Percentiles rank a stretch among this genome's conserved stretches.
phyloP scores from a whole-genome alignment of 92 coral and sea anemone genomes.

The Epizoanthus rinbou region DNA sequence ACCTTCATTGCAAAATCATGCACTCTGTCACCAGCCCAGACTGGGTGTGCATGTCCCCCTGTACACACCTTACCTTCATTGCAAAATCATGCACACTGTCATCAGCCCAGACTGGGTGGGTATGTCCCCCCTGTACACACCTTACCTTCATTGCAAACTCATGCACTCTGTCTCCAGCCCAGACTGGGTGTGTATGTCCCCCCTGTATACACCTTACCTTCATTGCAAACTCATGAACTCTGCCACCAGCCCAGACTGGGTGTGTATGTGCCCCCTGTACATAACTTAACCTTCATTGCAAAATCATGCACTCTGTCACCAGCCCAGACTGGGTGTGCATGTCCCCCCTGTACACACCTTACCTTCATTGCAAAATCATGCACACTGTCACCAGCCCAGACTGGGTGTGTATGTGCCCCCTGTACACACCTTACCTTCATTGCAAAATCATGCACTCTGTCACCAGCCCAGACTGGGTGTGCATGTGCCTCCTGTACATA shows the following conservation, averaged over 20 bases:
- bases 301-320: background rate
- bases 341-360: slow-evolving; percentile 42
- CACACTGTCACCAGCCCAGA: background rate
- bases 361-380: slow-evolving; percentile 87
- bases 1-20: slow-evolving; percentile 89
- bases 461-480: background rate
- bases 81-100: background rate
- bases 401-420: background rate
- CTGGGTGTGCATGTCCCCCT: slow-evolving; percentile 53
- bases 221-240: slow-evolving; percentile 46
- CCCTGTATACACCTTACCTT: slow-evolving; percentile 51
- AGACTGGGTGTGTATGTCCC: background rate
- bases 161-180: background rate
- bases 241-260: background rate
- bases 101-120: background rate
- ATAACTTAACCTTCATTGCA: too few relatives aligned
- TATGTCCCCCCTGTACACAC: slow-evolving; percentile 53
- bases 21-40: background rate
- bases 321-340: slow-evolving; percentile 27
- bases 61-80: background rate
- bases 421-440: slow-evolving; percentile 72
- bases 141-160: slow-evolving; percentile 89
- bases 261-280: background rate
- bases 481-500: background rate
- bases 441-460: background rate